Conservation (phyloP, 2,888 invertebrate genomes). For the Periphyllus acericola region DNA sequence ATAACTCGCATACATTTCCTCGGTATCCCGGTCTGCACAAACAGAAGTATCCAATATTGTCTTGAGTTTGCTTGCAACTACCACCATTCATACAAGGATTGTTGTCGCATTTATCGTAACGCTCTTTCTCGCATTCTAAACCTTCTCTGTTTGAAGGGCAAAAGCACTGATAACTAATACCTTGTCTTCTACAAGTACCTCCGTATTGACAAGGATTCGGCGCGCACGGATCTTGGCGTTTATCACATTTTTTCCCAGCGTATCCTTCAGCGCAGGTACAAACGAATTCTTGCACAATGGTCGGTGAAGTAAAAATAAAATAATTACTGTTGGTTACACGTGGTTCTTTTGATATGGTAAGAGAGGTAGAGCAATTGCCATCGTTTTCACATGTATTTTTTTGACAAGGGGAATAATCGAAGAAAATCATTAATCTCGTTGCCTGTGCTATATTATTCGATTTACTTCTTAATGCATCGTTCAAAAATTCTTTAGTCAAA, state of each 20-base stretch:
- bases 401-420: slow-evolving; percentile 84
- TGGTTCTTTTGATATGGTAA: slow-evolving; percentile 76
- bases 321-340: slow-evolving; percentile 83
- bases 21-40: slow-evolving; percentile 90
- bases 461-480: slow-evolving; percentile 72
- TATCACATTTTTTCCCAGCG: slow-evolving; percentile 83
- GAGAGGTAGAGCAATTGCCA: slow-evolving; percentile 79
- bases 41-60: slow-evolving; percentile 90
- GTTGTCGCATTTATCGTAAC: slow-evolving; percentile 84
- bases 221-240: slow-evolving; percentile 88
- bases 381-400: slow-evolving; percentile 80
- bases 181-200: slow-evolving; percentile 85
- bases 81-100: slow-evolving; percentile 93
- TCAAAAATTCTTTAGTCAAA: slow-evolving; percentile 72
- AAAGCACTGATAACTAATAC: slow-evolving; percentile 84
- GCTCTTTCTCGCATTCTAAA: slow-evolving; percentile 83
- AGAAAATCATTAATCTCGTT: slow-evolving; percentile 69
- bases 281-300: slow-evolving; percentile 79
- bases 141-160: slow-evolving; percentile 85
- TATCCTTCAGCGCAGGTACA: slow-evolving; percentile 88
- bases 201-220: slow-evolving; percentile 89
- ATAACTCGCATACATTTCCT: slow-evolving; percentile 89
- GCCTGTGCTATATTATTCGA: slow-evolving; percentile 30
- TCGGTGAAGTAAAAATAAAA: slow-evolving; percentile 84
- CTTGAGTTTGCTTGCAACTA: slow-evolving; percentile 87